phyloP scores from a whole-genome alignment of 2,888 invertebrate genomes.

The Micropterix aruncella region DNA sequence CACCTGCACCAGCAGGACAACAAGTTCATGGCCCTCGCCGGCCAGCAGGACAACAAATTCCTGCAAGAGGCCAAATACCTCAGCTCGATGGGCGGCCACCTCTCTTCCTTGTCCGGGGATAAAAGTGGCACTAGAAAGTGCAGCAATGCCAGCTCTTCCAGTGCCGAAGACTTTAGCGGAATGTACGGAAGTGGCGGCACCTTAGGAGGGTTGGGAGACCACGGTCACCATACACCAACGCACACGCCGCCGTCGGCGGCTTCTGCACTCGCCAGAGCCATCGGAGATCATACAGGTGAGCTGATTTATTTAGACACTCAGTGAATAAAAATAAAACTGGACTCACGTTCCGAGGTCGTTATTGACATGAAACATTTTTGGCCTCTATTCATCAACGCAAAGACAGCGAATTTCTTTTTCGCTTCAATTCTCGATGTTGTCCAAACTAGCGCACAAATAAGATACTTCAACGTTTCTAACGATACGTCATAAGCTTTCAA shows the following conservation, averaged over 20 bases:
- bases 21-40: constrained; percentile 27
- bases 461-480: too few relatives aligned
- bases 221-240: constrained; percentile 35
- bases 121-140: constrained; percentile 56
- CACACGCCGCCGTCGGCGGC: constrained; percentile 47
- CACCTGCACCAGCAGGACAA: constrained; percentile 29
- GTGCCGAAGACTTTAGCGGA: constrained; percentile 80
- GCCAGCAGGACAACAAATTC: constrained; percentile 34
- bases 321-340: neutral
- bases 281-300: constrained; percentile 47
- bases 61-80: constrained; percentile 38
- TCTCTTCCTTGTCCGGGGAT: constrained; percentile 21
- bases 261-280: constrained; percentile 34
- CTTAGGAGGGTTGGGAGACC: constrained; percentile 25
- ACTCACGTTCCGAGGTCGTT: too few relatives aligned
- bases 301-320: too few relatives aligned
- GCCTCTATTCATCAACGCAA: too few relatives aligned
- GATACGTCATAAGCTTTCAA: too few relatives aligned
- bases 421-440: too few relatives aligned
- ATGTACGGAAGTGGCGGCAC: constrained; percentile 53
- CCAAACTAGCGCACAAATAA: too few relatives aligned
- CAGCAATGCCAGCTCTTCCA: constrained; percentile 61
- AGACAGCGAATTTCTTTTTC: too few relatives aligned
- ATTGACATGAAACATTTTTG: too few relatives aligned
- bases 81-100: constrained; percentile 12